These are phyloP conservation scores for Nicator chloris DNA, from an alignment of 2,113 vertebrate genomes.

Conservation along the genomic window DNA sequence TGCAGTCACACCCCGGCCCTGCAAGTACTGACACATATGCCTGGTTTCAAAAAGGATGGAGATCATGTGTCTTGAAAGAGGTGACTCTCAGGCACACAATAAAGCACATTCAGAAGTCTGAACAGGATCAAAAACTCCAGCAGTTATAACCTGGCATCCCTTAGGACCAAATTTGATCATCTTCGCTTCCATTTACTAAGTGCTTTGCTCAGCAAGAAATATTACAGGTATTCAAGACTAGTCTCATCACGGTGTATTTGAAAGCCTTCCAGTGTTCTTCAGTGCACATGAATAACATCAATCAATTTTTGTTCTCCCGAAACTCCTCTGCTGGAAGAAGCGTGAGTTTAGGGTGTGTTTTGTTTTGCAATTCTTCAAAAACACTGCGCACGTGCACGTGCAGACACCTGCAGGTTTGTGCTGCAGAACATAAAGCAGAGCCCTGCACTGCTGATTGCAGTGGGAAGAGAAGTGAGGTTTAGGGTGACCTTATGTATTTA, in stretches of 20 bases:
- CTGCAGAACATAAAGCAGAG: neutral
- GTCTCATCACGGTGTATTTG: neutral
- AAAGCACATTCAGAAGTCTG: neutral
- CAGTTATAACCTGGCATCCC: neutral
- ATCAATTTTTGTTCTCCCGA: conserved; percentile 7
- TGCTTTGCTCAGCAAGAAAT: conserved; percentile 30
- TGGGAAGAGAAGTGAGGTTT: neutral
- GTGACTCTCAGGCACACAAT: neutral
- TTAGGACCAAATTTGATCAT: conserved; percentile 27
- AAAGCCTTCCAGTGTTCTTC: conserved; percentile 19
- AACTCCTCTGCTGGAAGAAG: neutral
- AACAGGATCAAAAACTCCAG: conserved; percentile 10
- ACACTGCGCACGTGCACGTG: neutral
- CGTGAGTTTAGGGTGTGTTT: neutral
- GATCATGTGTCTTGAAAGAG: neutral
- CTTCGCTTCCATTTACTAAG: neutral
- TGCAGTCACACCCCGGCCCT: neutral
- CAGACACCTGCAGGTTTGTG: neutral
- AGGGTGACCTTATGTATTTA: neutral
- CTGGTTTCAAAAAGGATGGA: conserved; percentile 2
- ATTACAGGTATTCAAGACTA: neutral
- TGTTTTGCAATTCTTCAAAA: neutral
- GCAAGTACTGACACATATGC: neutral
- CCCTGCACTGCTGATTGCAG: neutral
- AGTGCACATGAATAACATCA: conserved; percentile 9